Evolutionary conservation across 2,113 vertebrate species (phyloP), one percentile per base, ranked within the genome.

Genomic region (Galbula dea): DNA sequence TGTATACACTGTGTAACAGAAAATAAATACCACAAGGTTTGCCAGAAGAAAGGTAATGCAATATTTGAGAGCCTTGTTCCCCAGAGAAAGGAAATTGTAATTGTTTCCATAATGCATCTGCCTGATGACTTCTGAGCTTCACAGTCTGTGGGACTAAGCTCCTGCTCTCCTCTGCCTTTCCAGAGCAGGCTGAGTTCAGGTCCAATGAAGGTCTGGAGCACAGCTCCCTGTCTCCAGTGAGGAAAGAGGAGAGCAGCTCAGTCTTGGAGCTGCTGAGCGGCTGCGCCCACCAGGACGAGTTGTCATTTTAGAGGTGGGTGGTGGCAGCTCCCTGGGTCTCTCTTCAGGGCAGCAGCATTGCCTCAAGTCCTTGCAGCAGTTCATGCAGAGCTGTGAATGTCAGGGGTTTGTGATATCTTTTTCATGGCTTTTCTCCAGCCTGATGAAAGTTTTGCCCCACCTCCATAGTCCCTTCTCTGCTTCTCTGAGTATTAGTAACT

Each of bases 191-290:
- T 46, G 55, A 21, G 30, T 26, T 49, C n/a, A 59, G 52, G 78
- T 45, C 24, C 0, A 1, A 20, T 45, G 20, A 71, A 29, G 48
- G 46, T 66, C 34, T 71, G 69, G 15, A 63, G 69, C 32, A 63
- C 22, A 74, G 2, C 6, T 4, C 9, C 2, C 2, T 6, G 1
- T n/a, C 16, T 57, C 66, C 71, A 51, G 17, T 0, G 0, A 9
- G 57, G 26, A 67, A 48, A 11, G n/a, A 30, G 32, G 17, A 54
- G 32, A 1, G 1, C 32, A 21, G 43, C 68, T 81, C 23, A 29
- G 13, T 5, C 32, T 34, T 0, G 2, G 46, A 68, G 69, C 82
- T 84, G 32, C 52, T 27, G 8, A 45, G 41, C 2, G 1, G 43
- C 75, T 83, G 52, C 10, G 49, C 14, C 30, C 52, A 10, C 27